Base-by-base conservation (phyloP, 2,888 invertebrate species). In the Pollenia griseotomentosa region DNA sequence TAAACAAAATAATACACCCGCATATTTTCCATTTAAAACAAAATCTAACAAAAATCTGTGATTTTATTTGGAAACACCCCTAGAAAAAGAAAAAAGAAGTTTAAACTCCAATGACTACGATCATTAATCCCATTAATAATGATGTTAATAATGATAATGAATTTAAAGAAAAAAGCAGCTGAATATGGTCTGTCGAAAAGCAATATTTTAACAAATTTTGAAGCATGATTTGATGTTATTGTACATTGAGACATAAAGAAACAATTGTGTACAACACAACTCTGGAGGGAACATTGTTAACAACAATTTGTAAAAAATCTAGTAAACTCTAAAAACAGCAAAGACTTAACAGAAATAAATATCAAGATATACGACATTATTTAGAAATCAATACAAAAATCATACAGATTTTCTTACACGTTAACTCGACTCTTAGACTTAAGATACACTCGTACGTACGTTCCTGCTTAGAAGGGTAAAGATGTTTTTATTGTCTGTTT, bases 181-280 rank as follows among this genome's bases (percentile, higher is more conserved):
- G 42, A 68, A 82, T 82, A 68, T 82, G 33, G 33, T 33, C 33
- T 73, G 82, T 75, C 74, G 68, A 68, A 68, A 82, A 75, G 51
- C 75, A 82, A 75, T 61, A 83, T 63, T 63, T 14, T 14, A 53
- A 73, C 68, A 82, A 75, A 68, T 77, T 83, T 65, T 83, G 71
- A 63, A 77, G 44, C 71, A 77, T 77, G 77, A 65, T 63, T 77
- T 71, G 71, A 70, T 51, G 40, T 71, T 71, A 14, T 55, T 55
- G 40, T 11, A 16, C 42, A 42, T 19, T 53, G 16, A 53, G 12
- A 16, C 16, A 9, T 70, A 12, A 14, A 23, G 23, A n/a, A 51
- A 2, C 16, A 70, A 2, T 40, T 12, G 33, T 68, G 14, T 33
- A 33, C 33, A 33, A 10, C 44, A 5, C 2, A 53, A 16, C 55